A percentile compares a stretch with the other conserved stretches of the same genome.
Evolutionary conservation across 2,797 vertebrate species (phyloP).

Genomic region (Poeciliopsis turneri): DNA sequence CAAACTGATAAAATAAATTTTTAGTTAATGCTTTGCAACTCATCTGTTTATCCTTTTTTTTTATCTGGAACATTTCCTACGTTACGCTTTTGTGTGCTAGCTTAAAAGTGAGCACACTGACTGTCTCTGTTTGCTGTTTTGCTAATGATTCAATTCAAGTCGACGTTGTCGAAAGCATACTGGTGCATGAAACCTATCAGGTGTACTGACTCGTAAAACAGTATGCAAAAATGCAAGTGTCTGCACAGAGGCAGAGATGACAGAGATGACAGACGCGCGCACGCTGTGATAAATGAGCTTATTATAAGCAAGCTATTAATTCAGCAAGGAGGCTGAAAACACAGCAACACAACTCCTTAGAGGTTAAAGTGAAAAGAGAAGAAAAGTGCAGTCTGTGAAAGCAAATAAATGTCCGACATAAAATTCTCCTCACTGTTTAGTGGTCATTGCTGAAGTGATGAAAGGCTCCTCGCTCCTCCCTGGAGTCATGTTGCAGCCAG

Average conservation of each 20-base stretch:
- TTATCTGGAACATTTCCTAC: constrained; percentile 5
- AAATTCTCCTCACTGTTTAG: constrained; percentile 15
- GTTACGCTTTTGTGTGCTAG: constrained; percentile 34
- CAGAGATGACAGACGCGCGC: constrained; percentile 18
- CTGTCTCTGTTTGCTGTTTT: constrained; percentile 33
- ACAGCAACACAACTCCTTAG: constrained; percentile 16
- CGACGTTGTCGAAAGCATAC: constrained; percentile 50
- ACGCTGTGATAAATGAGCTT: constrained; percentile 18
- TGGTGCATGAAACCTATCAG: constrained; percentile 36
- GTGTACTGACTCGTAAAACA: constrained; percentile 3
- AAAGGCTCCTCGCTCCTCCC: constrained; percentile 30
- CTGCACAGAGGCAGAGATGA: constrained; percentile 13
- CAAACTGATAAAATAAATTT: too few relatives aligned
- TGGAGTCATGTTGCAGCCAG: constrained; percentile 57
- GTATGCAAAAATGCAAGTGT: constrained; percentile 17
- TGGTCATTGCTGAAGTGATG: constrained; percentile 14
- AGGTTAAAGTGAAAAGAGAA: constrained; percentile 30
- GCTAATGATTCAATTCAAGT: constrained; percentile 49
- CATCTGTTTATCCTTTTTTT: constrained; percentile 48
- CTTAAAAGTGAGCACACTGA: constrained; percentile 40
- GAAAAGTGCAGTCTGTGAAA: constrained; percentile 38
- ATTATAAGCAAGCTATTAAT: constrained; percentile 37
- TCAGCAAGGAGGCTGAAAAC: constrained; percentile 36
- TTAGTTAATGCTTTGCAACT: background rate
- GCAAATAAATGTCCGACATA: constrained; percentile 24